Evolutionary conservation across 1,140 invertebrate genomes (phyloP).

Genomic region (Penaeus japonicus): DNA sequence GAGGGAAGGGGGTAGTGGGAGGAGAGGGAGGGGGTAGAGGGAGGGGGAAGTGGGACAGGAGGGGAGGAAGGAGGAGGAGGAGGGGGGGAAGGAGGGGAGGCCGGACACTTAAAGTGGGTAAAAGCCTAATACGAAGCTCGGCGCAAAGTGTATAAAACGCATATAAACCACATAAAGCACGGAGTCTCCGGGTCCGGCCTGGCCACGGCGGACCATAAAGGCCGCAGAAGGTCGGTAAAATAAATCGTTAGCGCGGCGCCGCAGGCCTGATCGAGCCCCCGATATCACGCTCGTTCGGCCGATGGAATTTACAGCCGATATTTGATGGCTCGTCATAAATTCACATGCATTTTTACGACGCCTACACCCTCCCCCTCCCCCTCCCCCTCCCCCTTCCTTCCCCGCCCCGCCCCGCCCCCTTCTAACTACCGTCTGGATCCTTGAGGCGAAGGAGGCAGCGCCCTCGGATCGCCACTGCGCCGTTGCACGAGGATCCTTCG

Average conservation of each 20-base stretch:
- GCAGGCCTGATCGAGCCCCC: neutral
- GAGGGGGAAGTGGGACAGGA: neutral
- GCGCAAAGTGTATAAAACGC: constrained; percentile 35
- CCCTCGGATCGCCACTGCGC: too few species aligned
- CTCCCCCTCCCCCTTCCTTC: neutral
- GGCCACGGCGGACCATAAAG: constrained; percentile 16
- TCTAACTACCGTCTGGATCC: neutral
- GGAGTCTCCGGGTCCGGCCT: neutral
- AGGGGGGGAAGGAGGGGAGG: neutral
- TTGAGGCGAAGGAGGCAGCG: too few species aligned
- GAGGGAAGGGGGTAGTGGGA: neutral
- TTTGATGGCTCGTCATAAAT: constrained; percentile 36
- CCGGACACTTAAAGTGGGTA: constrained; percentile 15
- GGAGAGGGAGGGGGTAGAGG: neutral
- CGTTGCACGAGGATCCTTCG: too few species aligned
- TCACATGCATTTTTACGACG: constrained; percentile 2
- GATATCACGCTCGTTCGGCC: constrained; percentile 12
- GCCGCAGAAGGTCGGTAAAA: constrained; percentile 26
- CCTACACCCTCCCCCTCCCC: neutral
- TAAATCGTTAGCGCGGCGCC: constrained; percentile 28
- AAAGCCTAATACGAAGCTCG: constrained; percentile 14
- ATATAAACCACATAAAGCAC: constrained; percentile 39
- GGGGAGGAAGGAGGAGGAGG: neutral
- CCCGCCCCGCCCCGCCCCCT: neutral
- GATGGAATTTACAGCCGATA: constrained; percentile 17